A percentile compares a stretch with the other conserved stretches of the same genome.
Evolutionary conservation across 2,888 invertebrate species (phyloP).

Genomic region (Myathropa florea): DNA sequence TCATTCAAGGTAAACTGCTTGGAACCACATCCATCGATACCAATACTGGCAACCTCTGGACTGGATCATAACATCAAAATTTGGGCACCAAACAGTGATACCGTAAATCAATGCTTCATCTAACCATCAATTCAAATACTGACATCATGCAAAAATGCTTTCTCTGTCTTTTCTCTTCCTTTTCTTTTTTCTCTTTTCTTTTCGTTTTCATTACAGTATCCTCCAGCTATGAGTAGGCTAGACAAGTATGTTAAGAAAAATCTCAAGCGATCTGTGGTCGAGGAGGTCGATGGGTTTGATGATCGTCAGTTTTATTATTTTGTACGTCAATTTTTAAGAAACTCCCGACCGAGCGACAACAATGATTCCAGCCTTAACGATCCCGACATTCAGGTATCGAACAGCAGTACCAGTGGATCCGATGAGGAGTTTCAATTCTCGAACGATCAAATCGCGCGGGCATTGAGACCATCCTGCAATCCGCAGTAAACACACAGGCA

Average conservation of each 20-base stretch:
- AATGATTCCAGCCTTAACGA: constrained; percentile 49
- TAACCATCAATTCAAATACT: neutral
- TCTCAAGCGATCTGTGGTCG: constrained; percentile 73
- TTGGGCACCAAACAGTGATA: constrained; percentile 86
- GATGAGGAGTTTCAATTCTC: constrained; percentile 56
- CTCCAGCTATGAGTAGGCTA: constrained; percentile 74
- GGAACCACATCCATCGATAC: constrained; percentile 93
- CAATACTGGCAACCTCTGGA: constrained; percentile 92
- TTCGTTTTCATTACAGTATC: constrained; percentile 73
- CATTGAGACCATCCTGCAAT: constrained; percentile 57
- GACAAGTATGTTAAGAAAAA: constrained; percentile 76
- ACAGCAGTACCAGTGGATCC: constrained; percentile 55
- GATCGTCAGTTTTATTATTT: constrained; percentile 77
- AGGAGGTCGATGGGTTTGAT: constrained; percentile 73
- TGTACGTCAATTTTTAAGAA: constrained; percentile 76
- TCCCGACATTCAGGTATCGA: constrained; percentile 30
- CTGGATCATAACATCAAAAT: constrained; percentile 96
- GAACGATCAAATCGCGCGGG: constrained; percentile 54
- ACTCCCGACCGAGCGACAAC: constrained; percentile 66
- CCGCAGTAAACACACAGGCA: constrained; percentile 58
- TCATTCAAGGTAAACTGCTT: constrained; percentile 85
- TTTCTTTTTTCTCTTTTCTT: neutral
- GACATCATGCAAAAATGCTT: neutral
- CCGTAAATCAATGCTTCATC: constrained; percentile 71
- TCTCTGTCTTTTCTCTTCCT: too few relatives aligned